Evolutionary conservation across 2,113 vertebrate genomes (phyloP).

Genomic region (Rostratula benghalensis): DNA sequence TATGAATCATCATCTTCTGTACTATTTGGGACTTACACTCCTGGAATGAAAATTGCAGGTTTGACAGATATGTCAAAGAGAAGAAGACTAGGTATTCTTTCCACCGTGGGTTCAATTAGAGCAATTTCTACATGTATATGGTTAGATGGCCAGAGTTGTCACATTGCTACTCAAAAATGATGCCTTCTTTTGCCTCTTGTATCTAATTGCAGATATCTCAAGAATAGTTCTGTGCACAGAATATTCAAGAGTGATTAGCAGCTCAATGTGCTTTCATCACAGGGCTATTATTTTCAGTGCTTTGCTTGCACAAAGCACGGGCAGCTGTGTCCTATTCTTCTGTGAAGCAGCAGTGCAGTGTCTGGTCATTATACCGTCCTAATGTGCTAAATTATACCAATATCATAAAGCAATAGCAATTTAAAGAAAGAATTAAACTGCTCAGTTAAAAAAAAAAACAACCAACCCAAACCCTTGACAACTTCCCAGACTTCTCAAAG

Average conservation of each 20-base stretch:
- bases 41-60: neutral
- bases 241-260: conserved; percentile 60
- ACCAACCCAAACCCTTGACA: neutral
- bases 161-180: neutral
- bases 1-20: neutral
- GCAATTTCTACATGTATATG: neutral
- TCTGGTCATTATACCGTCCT: conserved; percentile 19
- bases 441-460: conserved; percentile 27
- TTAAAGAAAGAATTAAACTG: neutral
- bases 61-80: neutral
- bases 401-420: conserved; percentile 28
- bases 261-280: conserved; percentile 28
- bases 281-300: conserved; percentile 49
- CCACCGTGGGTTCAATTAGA: neutral
- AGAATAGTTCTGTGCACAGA: conserved; percentile 20
- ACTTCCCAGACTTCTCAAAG: conserved; percentile 20
- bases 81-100: neutral
- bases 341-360: neutral
- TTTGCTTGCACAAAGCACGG: conserved; percentile 38
- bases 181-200: neutral
- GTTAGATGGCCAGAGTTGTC: neutral
- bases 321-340: conserved; percentile 59
- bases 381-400: conserved; percentile 22
- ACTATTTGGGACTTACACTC: neutral
- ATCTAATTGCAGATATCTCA: conserved; percentile 31